Percentiles rank a stretch among this genome's conserved stretches.
Evolutionary conservation across 2,113 vertebrate genomes (phyloP).

Genomic region (Pomatorhinus ruficollis): DNA sequence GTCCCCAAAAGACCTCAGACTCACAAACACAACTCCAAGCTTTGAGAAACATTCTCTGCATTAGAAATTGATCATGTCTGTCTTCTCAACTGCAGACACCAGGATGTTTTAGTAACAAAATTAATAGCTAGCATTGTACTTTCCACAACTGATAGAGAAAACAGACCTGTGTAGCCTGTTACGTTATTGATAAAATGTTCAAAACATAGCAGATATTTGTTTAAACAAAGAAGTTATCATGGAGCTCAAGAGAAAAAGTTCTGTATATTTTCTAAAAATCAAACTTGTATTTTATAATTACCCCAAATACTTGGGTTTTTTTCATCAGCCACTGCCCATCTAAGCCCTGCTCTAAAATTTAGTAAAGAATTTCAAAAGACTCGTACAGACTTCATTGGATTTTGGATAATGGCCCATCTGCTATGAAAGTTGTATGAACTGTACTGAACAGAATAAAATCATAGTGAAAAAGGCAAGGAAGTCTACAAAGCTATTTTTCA

Average conservation of each 20-base stretch:
- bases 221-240: background rate
- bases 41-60: background rate
- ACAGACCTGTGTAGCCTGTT: background rate
- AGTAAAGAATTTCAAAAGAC: background rate
- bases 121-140: background rate
- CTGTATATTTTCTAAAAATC: background rate
- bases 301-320: background rate
- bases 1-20: background rate
- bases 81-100: background rate
- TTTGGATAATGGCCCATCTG: background rate
- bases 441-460: background rate
- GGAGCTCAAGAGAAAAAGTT: background rate
- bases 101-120: background rate
- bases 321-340: background rate
- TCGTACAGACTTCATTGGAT: background rate
- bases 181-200: background rate
- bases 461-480: background rate
- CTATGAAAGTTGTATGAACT: background rate
- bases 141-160: background rate
- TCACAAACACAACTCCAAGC: background rate
- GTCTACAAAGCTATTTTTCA: background rate
- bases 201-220: background rate
- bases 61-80: background rate
- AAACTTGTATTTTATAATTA: background rate
- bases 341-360: background rate